Percentiles rank a stretch among this genome's conserved stretches.
Conservation (phyloP, 2,888 invertebrate genomes). For the Diaperis boleti region DNA sequence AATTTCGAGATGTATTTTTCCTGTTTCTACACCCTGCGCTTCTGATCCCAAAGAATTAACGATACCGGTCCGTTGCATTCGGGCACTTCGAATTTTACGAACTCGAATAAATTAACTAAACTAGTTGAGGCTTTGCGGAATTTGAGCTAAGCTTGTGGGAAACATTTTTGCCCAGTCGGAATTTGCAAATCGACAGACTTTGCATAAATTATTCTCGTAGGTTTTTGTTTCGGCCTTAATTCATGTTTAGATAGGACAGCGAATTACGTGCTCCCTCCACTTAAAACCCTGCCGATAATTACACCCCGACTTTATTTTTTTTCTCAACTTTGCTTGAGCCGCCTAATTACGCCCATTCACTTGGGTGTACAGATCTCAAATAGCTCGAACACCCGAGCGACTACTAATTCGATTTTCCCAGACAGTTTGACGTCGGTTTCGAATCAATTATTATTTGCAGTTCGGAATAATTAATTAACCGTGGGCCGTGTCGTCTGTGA, state of each 20-base stretch:
- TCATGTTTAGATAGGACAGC: conserved; percentile 29
- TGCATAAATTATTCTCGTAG: conserved; percentile 26
- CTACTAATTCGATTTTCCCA: conserved; percentile 7
- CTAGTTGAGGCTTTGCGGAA: background rate
- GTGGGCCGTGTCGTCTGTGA: conserved; percentile 12
- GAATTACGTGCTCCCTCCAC: conserved; percentile 13
- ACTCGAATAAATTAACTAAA: too few species aligned
- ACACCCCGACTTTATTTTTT: background rate
- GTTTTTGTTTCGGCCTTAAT: conserved; percentile 20
- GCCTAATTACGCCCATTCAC: background rate
- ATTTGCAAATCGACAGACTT: conserved; percentile 7
- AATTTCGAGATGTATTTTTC: too few species aligned
- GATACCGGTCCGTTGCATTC: too few species aligned
- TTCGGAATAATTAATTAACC: conserved; percentile 29
- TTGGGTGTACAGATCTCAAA: background rate
- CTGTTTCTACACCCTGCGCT: too few species aligned
- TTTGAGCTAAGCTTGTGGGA: conserved; percentile 7
- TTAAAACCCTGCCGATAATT: conserved; percentile 16
- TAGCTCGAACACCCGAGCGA: conserved; percentile 18
- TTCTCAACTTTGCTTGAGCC: too few species aligned
- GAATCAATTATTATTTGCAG: conserved; percentile 34
- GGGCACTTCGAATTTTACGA: too few species aligned
- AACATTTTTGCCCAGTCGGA: conserved; percentile 7
- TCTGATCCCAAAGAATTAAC: too few species aligned
- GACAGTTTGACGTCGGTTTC: conserved; percentile 37